Evolutionary conservation across 2,797 vertebrate species (phyloP).

Genomic region (Hipposideros larvatus): DNA sequence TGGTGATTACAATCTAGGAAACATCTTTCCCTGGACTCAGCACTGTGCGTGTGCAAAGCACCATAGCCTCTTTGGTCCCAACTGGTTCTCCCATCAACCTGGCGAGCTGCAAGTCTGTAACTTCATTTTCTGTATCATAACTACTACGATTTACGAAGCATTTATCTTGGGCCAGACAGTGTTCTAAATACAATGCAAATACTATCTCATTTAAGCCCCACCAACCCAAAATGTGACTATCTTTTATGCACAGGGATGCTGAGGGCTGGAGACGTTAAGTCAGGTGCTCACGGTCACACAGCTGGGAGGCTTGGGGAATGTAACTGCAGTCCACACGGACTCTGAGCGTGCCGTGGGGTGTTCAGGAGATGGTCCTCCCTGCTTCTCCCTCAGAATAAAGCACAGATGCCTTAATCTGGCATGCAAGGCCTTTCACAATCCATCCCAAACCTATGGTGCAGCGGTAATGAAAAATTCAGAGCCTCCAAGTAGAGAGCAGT

Average conservation of each 20-base stretch:
- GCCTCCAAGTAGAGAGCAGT: background rate
- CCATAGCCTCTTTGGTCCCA: background rate
- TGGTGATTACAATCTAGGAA: background rate
- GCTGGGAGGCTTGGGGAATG: background rate
- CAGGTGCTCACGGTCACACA: background rate
- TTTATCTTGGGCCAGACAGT: background rate
- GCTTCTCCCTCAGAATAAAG: constrained; percentile 42
- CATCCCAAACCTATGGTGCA: background rate
- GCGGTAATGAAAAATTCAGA: background rate
- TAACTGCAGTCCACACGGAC: background rate
- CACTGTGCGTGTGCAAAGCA: background rate
- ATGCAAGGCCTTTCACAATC: background rate
- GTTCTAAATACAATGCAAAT: constrained; percentile 3
- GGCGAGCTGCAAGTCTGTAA: constrained; percentile 19
- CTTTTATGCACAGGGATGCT: background rate
- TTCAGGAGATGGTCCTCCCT: background rate
- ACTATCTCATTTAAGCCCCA: constrained; percentile 31
- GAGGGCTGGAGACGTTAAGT: background rate
- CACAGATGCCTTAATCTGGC: background rate
- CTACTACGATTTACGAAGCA: background rate
- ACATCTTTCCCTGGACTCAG: background rate
- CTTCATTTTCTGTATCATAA: constrained; percentile 15
- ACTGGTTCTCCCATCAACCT: background rate
- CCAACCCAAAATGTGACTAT: background rate
- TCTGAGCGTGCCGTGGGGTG: background rate